These are phyloP conservation scores for Epinephelus coioides DNA, from an alignment of 2,797 vertebrate species.

Conservation along the genomic window DNA sequence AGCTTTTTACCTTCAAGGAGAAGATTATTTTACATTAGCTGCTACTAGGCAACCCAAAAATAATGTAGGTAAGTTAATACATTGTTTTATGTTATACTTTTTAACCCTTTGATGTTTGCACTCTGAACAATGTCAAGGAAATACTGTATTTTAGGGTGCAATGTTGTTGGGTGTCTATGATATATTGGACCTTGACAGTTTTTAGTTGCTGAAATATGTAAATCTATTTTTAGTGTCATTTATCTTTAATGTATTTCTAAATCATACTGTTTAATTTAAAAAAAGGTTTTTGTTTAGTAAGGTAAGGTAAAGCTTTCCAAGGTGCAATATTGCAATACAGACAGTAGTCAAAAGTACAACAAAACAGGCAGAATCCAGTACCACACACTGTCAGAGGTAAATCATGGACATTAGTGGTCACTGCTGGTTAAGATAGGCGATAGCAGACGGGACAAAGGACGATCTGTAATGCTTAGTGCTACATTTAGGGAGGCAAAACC, in stretches of 20 bases:
- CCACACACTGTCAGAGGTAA: no score
- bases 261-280: no score
- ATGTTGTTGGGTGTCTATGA: neutral
- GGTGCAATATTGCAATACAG: no score
- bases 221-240: neutral
- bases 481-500: no score
- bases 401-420: no score
- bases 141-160: neutral
- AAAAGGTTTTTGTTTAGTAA: neutral
- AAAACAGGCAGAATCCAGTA: no score
- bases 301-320: no score
- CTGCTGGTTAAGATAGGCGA: no score
- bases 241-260: no score
- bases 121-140: neutral
- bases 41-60: neutral
- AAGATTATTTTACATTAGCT: neutral
- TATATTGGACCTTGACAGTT: neutral
- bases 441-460: no score
- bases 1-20: neutral
- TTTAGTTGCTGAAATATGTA: neutral
- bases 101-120: conserved; percentile 2
- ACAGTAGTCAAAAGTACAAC: no score
- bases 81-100: neutral
- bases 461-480: no score
- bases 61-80: neutral